A percentile compares a stretch with the other conserved stretches of the same genome.
These are phyloP conservation scores for Lepidurus packardi DNA, from an alignment of 1,140 invertebrate genomes.

Conservation along the genomic window DNA sequence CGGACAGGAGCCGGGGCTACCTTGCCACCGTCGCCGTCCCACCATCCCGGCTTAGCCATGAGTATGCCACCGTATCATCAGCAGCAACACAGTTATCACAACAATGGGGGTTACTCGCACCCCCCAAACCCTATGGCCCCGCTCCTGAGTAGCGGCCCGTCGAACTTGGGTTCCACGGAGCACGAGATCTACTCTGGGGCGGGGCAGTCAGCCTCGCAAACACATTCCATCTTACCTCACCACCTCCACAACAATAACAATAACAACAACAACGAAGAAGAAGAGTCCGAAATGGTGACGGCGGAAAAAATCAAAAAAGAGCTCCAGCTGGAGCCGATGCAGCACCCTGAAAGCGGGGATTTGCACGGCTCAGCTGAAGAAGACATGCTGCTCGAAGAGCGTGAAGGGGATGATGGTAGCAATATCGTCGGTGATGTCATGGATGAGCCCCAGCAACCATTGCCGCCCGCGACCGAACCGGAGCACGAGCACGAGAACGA, in stretches of 20 bases:
- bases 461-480: neutral
- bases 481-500: slow-evolving; percentile 23
- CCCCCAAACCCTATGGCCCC: slow-evolving; percentile 38
- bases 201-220: slow-evolving; percentile 37
- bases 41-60: slow-evolving; percentile 37
- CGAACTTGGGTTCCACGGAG: slow-evolving; percentile 32
- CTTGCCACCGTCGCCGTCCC: slow-evolving; percentile 10
- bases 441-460: slow-evolving; percentile 22
- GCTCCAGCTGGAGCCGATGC: slow-evolving; percentile 42
- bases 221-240: slow-evolving; percentile 28
- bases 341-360: slow-evolving; percentile 39
- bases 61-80: slow-evolving; percentile 36
- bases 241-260: slow-evolving; percentile 34
- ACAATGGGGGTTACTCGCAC: slow-evolving; percentile 37
- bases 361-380: slow-evolving; percentile 35
- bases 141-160: slow-evolving; percentile 33
- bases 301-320: slow-evolving; percentile 41
- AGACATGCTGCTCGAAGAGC: slow-evolving; percentile 27
- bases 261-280: slow-evolving; percentile 31
- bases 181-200: slow-evolving; percentile 33
- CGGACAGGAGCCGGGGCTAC: neutral
- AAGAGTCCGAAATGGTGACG: slow-evolving; percentile 43
- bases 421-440: slow-evolving; percentile 20
- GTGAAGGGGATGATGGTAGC: slow-evolving; percentile 32
- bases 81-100: slow-evolving; percentile 37